Evolutionary conservation across 2,888 invertebrate species (phyloP), one percentile per base, ranked within the genome.

Genomic region (Orthosia cruda): DNA sequence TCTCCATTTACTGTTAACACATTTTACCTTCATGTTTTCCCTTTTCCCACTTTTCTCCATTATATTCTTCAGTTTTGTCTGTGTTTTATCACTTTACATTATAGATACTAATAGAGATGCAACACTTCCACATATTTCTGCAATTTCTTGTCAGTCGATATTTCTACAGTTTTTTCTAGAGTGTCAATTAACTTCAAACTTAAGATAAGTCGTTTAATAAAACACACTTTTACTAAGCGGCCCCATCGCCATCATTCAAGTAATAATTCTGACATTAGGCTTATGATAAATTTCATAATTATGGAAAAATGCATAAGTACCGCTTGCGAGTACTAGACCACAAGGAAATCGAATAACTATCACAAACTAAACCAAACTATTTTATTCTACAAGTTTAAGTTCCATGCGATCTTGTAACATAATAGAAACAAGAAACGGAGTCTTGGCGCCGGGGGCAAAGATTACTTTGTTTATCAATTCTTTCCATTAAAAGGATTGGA

Each of bases 401-500:
- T n/a, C 18, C 12, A n/a, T 13, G 32, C 4, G 18, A 32, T 40
- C n/a, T 40, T n/a, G n/a, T 18, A 18, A n/a, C 32, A 4, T 5
- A 18, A 11, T 4, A n/a, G 40, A 18, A 13, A 18, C 26, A n/a
- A 59, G 59, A 40, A 59, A n/a, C 32, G 26, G 13, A 40, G n/a
- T 1, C n/a, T 4, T n/a, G 58, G n/a, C 32, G 32, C 11, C 0
- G n/a, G 11, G 58, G 58, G 58, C 1, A 32, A 32, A n/a, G n/a
- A 32, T n/a, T n/a, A 40, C 32, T 40, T 58, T 58, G 58, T 40
- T 59, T 9, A 61, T 61, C n/a, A 61, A 32, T n/a, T 61, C 20
- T 61, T 61, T 61, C 20, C 45, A 61, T 61, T 40, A 61, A 15
- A 45, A 61, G 61, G 61, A 45, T 61, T 20, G 61, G n/a, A 7